phyloP scores from a whole-genome alignment of 1,140 invertebrate genomes.

The Leptinotarsa texana region DNA sequence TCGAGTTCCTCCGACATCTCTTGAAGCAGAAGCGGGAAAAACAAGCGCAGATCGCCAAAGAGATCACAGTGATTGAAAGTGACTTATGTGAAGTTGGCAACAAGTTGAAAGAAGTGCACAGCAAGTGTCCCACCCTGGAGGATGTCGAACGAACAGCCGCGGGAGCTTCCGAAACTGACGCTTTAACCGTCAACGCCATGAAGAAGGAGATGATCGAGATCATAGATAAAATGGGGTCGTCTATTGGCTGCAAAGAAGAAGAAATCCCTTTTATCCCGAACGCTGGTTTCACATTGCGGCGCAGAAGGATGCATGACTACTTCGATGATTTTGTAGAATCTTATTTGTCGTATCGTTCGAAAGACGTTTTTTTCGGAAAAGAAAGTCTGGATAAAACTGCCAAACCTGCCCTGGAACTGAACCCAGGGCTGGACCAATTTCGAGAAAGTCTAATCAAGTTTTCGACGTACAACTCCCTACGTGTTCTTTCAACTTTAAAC shows the following conservation, averaged over 20 bases:
- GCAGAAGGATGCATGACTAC: slow-evolving; percentile 80
- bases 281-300: slow-evolving; percentile 62
- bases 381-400: slow-evolving; percentile 46
- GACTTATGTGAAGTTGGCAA: slow-evolving; percentile 76
- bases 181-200: slow-evolving; percentile 59
- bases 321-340: slow-evolving; percentile 90
- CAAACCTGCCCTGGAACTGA: slow-evolving; percentile 47
- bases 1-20: slow-evolving; percentile 84
- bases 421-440: slow-evolving; percentile 76
- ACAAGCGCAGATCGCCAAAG: slow-evolving; percentile 67
- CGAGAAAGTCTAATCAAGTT: slow-evolving; percentile 87
- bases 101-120: slow-evolving; percentile 72
- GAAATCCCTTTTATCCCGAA: slow-evolving; percentile 30
- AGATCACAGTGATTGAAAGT: slow-evolving; percentile 77
- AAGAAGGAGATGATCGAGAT: slow-evolving; percentile 64
- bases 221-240: slow-evolving; percentile 60
- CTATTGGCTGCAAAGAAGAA: slow-evolving; percentile 42
- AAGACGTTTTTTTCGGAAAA: slow-evolving; percentile 69
- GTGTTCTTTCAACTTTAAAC: slow-evolving; percentile 83
- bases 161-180: slow-evolving; percentile 47
- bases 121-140: slow-evolving; percentile 57
- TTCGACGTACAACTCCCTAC: slow-evolving; percentile 78
- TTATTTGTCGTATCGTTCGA: slow-evolving; percentile 78
- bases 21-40: slow-evolving; percentile 76
- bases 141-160: slow-evolving; percentile 55